phyloP scores from a whole-genome alignment of 1,140 invertebrate species.

The Drosophila repletoides region DNA sequence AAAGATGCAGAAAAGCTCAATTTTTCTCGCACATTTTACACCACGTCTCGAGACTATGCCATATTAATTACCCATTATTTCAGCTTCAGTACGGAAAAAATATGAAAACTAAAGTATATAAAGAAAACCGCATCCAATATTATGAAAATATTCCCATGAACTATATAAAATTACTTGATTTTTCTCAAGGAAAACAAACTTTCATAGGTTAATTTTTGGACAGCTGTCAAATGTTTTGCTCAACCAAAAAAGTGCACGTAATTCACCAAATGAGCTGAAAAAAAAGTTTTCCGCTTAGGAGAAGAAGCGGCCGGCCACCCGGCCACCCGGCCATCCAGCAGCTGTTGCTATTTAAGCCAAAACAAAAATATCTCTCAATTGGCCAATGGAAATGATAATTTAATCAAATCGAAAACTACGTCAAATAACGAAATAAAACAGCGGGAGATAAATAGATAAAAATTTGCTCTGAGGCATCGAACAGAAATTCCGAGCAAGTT shows the following conservation, averaged over 20 bases:
- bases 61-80: too few species aligned
- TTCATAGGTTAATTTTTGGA: slow-evolving; percentile 3
- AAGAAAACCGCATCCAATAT: too few species aligned
- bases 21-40: neutral
- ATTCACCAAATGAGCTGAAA: neutral
- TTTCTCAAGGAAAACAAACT: neutral
- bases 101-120: too few species aligned
- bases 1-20: too few species aligned
- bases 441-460: slow-evolving; percentile 79
- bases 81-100: too few species aligned
- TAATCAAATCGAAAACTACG: slow-evolving; percentile 73
- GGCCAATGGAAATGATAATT: slow-evolving; percentile 58
- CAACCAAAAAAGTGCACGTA: neutral
- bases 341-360: neutral
- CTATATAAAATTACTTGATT: too few species aligned
- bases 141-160: too few species aligned
- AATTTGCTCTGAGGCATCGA: slow-evolving; percentile 46
- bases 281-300: slow-evolving; percentile 8
- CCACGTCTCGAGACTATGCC: too few species aligned
- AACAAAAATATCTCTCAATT: slow-evolving; percentile 23
- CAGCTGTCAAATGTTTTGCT: slow-evolving; percentile 22
- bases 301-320: too few species aligned
- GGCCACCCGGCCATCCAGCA: slow-evolving; percentile 4
- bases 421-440: slow-evolving; percentile 76
- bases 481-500: slow-evolving; percentile 35